These are phyloP conservation scores for Drosophila histrio DNA, from an alignment of 2,888 invertebrate species.

Conservation along the genomic window DNA sequence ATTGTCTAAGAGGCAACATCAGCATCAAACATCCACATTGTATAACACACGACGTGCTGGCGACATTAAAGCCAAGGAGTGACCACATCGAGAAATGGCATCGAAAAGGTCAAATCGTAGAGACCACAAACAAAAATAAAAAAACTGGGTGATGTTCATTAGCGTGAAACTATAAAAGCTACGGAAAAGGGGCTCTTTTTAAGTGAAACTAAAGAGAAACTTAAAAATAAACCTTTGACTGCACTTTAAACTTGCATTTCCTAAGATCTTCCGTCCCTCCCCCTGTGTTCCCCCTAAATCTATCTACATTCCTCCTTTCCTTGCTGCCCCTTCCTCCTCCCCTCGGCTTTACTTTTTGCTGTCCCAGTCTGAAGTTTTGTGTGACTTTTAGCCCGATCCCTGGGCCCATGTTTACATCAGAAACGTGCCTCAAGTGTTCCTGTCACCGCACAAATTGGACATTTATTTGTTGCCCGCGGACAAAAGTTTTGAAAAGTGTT, in stretches of 20 bases:
- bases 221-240: conserved; percentile 52
- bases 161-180: conserved; percentile 72
- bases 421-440: conserved; percentile 79
- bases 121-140: conserved; percentile 23
- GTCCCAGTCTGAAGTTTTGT: conserved; percentile 11
- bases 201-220: conserved; percentile 50
- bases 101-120: conserved; percentile 55
- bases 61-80: conserved; percentile 76
- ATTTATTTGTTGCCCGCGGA: conserved; percentile 75
- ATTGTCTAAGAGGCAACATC: conserved; percentile 2
- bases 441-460: conserved; percentile 81
- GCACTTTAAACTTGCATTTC: conserved; percentile 60
- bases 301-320: neutral
- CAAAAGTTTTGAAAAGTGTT: conserved; percentile 53
- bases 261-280: conserved; percentile 8
- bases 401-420: conserved; percentile 76
- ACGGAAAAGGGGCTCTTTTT: conserved; percentile 30
- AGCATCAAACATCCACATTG: conserved; percentile 50
- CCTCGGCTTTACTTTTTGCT: conserved; percentile 16
- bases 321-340: neutral
- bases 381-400: conserved; percentile 68
- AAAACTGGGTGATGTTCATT: conserved; percentile 79
- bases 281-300: neutral
- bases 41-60: conserved; percentile 64
- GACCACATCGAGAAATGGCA: conserved; percentile 74